Conservation (phyloP, 2,113 vertebrate species). For the Sclerurus mexicanus region DNA sequence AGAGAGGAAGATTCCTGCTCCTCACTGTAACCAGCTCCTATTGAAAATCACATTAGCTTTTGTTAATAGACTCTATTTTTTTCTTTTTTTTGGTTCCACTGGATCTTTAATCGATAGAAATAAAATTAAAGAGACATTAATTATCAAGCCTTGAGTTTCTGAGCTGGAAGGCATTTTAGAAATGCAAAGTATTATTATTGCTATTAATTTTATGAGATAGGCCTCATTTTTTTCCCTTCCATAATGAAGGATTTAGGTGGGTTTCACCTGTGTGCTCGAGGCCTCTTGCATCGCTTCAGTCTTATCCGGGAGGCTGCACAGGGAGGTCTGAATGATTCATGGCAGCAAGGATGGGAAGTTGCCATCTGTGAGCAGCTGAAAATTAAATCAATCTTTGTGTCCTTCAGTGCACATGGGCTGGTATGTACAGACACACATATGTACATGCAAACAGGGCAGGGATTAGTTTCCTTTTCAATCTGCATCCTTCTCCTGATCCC, state of each 20-base stretch:
- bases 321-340: background rate
- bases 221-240: background rate
- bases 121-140: constrained; percentile 67
- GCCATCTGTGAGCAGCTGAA: constrained; percentile 1
- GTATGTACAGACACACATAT: background rate
- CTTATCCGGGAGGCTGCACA: background rate
- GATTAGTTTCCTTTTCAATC: background rate
- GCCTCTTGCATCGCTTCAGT: background rate
- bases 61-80: constrained; percentile 52
- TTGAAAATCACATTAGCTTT: constrained; percentile 64
- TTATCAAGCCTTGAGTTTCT: constrained; percentile 49
- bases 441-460: accelerated
- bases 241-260: constrained; percentile 28
- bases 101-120: constrained; percentile 65
- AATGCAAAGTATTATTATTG: constrained; percentile 62
- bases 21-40: constrained; percentile 1
- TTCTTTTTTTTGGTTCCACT: background rate
- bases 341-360: background rate
- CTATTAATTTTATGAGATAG: constrained; percentile 54
- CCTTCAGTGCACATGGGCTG: background rate
- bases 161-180: constrained; percentile 64
- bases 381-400: background rate
- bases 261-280: constrained; percentile 26
- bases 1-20: background rate
- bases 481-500: background rate